phyloP scores from a whole-genome alignment of 2,797 vertebrate species.

The Apodemus agrarius region DNA sequence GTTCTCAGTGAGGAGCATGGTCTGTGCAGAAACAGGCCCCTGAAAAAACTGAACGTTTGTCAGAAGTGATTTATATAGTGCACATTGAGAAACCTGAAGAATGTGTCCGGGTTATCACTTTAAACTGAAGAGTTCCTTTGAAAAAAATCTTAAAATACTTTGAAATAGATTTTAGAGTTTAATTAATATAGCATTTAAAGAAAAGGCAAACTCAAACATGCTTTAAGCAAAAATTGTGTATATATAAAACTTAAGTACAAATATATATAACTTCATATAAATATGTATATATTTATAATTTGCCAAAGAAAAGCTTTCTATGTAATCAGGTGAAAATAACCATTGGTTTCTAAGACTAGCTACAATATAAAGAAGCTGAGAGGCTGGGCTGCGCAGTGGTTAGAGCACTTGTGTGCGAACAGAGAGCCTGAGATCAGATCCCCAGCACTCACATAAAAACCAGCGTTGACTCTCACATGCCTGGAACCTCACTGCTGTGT shows the following conservation, averaged over 20 bases:
- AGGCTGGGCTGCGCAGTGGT: background rate
- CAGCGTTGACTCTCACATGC: background rate
- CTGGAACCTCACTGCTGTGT: background rate
- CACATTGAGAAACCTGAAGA: slow-evolving; percentile 40
- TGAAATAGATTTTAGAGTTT: background rate
- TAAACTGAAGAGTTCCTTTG: background rate
- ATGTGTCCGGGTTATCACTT: background rate
- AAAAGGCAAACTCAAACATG: slow-evolving; percentile 6
- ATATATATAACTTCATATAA: background rate
- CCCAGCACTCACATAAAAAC: background rate
- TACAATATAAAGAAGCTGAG: slow-evolving; percentile 46
- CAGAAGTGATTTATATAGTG: too few relatives aligned
- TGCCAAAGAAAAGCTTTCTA: slow-evolving; percentile 49
- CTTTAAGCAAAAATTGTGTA: slow-evolving; percentile 33
- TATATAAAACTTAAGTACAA: slow-evolving; percentile 25
- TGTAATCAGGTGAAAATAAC: slow-evolving; percentile 34
- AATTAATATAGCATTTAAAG: background rate
- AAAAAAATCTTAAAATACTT: slow-evolving; percentile 28
- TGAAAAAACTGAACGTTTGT: too few relatives aligned
- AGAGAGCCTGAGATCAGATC: background rate
- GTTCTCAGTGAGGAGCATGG: background rate
- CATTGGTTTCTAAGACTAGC: background rate
- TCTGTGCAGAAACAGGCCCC: slow-evolving; percentile 60
- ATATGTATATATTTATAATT: background rate
- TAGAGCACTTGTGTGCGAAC: background rate